phyloP scores from a whole-genome alignment of 1,140 invertebrate genomes.

The Drosophila kurseongensis region DNA sequence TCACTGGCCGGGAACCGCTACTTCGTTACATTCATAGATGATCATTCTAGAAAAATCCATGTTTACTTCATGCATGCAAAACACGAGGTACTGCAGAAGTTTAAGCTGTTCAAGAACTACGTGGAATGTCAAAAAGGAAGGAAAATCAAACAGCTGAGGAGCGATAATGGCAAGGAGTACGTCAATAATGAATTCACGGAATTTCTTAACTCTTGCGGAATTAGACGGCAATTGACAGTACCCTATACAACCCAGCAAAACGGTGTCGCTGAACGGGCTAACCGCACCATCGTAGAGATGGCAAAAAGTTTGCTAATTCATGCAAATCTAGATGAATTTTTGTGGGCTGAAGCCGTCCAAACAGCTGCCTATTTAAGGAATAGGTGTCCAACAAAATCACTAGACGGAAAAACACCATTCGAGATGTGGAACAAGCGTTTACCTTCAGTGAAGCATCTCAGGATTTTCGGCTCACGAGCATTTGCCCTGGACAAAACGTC shows the following conservation, averaged over 20 bases:
- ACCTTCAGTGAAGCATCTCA: too few relatives aligned
- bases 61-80: too few relatives aligned
- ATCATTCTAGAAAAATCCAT: too few relatives aligned
- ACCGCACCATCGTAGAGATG: neutral
- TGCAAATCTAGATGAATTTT: neutral
- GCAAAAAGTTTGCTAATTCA: neutral
- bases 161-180: neutral
- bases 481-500: neutral
- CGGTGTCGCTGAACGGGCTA: neutral
- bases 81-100: too few relatives aligned
- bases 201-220: neutral
- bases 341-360: neutral
- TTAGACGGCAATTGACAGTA: neutral
- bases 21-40: too few relatives aligned
- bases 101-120: too few relatives aligned
- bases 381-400: neutral
- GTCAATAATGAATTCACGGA: too few relatives aligned
- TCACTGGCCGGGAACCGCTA: too few relatives aligned
- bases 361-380: neutral
- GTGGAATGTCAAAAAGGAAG: neutral
- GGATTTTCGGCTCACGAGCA: too few relatives aligned
- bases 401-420: neutral
- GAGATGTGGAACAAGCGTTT: neutral
- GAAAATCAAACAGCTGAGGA: neutral
- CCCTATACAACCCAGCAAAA: neutral